A percentile compares a stretch with the other conserved stretches of the same genome.
phyloP scores from a whole-genome alignment of 35 echinoderm and acorn worm species.

The Ophiothrix spiculata region DNA sequence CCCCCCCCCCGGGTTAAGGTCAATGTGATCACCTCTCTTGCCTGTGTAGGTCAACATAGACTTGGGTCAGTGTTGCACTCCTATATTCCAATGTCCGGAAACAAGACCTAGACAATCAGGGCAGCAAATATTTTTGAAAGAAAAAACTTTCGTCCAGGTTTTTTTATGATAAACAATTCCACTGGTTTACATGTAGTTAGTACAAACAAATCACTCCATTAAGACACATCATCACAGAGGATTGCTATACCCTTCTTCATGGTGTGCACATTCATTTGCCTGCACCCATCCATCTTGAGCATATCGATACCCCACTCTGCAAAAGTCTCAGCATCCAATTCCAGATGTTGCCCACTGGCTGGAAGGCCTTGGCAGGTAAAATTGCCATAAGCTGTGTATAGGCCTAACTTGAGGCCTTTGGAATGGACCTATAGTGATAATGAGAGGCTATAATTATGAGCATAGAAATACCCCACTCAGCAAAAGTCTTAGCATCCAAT shows the following conservation, averaged over 20 bases:
- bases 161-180: too few species aligned
- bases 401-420: conserved; percentile 44
- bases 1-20: too few species aligned
- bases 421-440: conserved; percentile 22
- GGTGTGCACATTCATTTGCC: background rate
- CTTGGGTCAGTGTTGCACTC: too few species aligned
- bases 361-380: conserved; percentile 40
- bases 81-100: too few species aligned
- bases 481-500: conserved; percentile 83
- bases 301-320: conserved; percentile 57
- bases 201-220: too few species aligned
- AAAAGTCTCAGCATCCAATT: conserved; percentile 50
- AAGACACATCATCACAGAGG: too few species aligned
- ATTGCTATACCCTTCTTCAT: conserved; percentile 29
- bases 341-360: conserved; percentile 34
- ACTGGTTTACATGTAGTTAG: too few species aligned
- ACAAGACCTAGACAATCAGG: too few species aligned
- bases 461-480: conserved; percentile 78
- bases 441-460: conserved; percentile 63
- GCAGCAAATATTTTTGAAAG: too few species aligned
- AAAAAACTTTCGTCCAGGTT: too few species aligned
- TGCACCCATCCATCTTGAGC: conserved; percentile 60
- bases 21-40: too few species aligned
- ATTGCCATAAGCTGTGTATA: conserved; percentile 43
- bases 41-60: too few species aligned